Evolutionary conservation across 1,140 invertebrate genomes (phyloP), one percentile per base, ranked within the genome.

Genomic region (Dinothrombium tinctorium): DNA sequence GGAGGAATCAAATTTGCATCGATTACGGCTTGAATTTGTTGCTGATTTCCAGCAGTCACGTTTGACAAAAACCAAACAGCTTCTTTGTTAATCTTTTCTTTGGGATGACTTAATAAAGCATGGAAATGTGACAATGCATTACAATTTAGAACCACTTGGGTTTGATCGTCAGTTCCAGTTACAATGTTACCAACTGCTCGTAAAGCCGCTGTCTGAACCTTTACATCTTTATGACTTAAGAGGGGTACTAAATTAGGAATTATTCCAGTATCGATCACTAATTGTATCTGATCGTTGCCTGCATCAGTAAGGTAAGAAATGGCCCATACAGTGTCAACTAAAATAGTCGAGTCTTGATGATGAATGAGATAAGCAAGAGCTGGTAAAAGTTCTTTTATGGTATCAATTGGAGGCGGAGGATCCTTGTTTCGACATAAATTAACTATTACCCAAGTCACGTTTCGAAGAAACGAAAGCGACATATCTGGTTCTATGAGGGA

Each of bases 251-350:
- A 63, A 59, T 76, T 77, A 17, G 84, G 79, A 36, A 98, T 86
- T 28, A 94, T 79, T 31, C 79, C 80, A 48, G 78, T 84, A 51
- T 96, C 89, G 48, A 98, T 90, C 1, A 98, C 89, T 74, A 95
- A 77, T 47, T 61, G 44, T 25, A 45, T 98, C 62, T 96, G 89
- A 47, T 92, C 83, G 58, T 96, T 96, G 17, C 92, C 92, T 43
- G 83, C 84, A 55, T 96, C 90, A 33, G 92, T 98, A 50, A 99
- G 61, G 64, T 99, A 99, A 53, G 90, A 96, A 45, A 99, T 69
- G 21, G 92, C 90, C 94, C 92, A 99, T 28, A 98, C 84, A 36
- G 92, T 95, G 58, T 99, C 92, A 37, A 98, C 86, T 52, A 98
- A 66, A 54, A 98, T 94, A 12, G 32, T 31, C 9, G 36, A 37